Evolutionary conservation across 53 echinoderm and acorn worm genomes (phyloP), one percentile per base, ranked within the genome.

Genomic region (Crossaster papposus): DNA sequence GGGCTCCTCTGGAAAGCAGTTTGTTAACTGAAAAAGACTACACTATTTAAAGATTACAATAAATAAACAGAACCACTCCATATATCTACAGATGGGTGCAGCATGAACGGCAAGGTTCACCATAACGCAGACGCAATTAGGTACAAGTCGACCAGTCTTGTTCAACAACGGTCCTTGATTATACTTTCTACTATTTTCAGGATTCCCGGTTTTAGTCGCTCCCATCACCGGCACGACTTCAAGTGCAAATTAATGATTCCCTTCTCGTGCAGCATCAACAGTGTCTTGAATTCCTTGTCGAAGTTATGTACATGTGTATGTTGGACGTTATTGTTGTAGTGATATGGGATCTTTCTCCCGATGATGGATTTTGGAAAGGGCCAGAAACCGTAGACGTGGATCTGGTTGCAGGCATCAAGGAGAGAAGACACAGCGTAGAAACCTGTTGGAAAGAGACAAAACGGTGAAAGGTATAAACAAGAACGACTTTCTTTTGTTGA

Each of bases 341-440:
- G 74, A 28, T 73, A 73, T 2, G 74, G 33, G 5, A 73, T 36
- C 13, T 1, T 20, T 1, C 28, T 6, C 2, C 74, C 74, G 33
- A 35, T 14, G 1, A 73, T 14, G 10, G 74, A 8, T 32, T 2
- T 73, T 73, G 33, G 15, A 33, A 73, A 73, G 18, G 74, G 74
- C 74, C 74, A 73, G 74, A 73, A 73, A 17, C 74, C 74, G 36
- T 73, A 73, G 34, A 73, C 74, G 36, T 73, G 8, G 2, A 73
- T 73, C 15, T 73, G 12, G 11, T 73, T 20, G 33, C 74, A 73
- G 12, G 35, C 4, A 14, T 73, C 74, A 32, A 73, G 17, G 9
- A 73, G 14, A 2, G 74, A 73, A 3, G 74, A 33, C 35, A 73
- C 15, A 2, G 35, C 36, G 35, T 73, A 14, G 13, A 73, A 36